Evolutionary conservation across 2,113 vertebrate species (phyloP).

Genomic region (Scomber scombrus): DNA sequence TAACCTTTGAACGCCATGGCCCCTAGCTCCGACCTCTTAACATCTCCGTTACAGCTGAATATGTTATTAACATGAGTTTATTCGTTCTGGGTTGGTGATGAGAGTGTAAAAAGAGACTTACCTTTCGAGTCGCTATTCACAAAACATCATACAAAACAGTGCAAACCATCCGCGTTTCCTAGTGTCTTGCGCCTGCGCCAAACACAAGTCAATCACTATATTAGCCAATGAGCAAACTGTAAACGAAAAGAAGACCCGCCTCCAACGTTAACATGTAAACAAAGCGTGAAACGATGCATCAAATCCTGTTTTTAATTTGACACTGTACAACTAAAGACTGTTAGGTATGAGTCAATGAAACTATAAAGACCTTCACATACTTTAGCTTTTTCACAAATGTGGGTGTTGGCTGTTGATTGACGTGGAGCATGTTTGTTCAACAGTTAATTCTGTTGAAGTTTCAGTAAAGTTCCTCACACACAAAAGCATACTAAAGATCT

Average conservation of each 20-base stretch:
- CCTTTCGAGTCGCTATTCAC: conserved; percentile 38
- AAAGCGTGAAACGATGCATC: conserved; percentile 1
- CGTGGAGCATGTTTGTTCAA: neutral
- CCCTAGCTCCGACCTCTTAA: neutral
- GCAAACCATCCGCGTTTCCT: conserved; percentile 43
- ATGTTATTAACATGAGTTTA: neutral
- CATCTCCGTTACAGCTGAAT: rapidly evolving
- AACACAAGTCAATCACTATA: neutral
- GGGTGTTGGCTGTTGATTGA: neutral
- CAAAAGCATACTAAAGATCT: neutral
- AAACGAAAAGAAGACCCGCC: conserved; percentile 31
- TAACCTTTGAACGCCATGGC: neutral
- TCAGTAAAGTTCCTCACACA: neutral
- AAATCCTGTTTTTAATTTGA: neutral
- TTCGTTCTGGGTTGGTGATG: neutral
- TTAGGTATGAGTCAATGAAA: neutral
- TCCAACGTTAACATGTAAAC: conserved; percentile 37
- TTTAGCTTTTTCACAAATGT: neutral
- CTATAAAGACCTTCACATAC: neutral
- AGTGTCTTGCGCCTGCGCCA: conserved; percentile 49
- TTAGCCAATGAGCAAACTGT: conserved; percentile 58
- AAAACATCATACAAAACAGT: neutral
- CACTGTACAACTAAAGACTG: no score
- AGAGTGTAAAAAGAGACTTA: conserved; percentile 8
- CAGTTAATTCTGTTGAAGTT: neutral